Evolutionary conservation across 2,797 vertebrate genomes (phyloP).

Genomic region (Kryptolebias ocellatus): DNA sequence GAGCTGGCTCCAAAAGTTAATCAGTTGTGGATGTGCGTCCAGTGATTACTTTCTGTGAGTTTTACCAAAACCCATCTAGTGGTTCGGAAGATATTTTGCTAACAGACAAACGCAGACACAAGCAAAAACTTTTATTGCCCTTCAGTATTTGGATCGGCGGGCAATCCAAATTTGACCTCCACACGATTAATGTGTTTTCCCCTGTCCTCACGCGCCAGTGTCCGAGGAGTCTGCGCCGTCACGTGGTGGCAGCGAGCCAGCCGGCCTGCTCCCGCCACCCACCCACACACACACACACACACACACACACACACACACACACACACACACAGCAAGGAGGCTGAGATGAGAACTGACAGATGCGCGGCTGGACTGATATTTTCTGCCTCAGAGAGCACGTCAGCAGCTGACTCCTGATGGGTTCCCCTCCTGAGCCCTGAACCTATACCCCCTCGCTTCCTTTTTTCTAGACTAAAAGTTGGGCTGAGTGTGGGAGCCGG

Average conservation of each 20-base stretch:
- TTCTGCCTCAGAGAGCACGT: conserved; percentile 53
- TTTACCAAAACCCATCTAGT: too few species aligned
- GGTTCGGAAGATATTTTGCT: too few species aligned
- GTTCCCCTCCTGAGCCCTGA: conserved; percentile 2
- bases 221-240: conserved; percentile 42
- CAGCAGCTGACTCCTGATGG: conserved; percentile 54
- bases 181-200: background rate
- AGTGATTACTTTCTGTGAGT: too few species aligned
- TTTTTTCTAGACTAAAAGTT: too few species aligned
- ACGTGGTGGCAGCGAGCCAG: conserved; percentile 66
- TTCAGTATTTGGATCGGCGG: too few species aligned
- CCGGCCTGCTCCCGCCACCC: conserved; percentile 19
- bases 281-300: background rate
- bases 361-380: conserved; percentile 36
- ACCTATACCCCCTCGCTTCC: background rate
- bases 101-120: too few species aligned
- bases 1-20: too few species aligned
- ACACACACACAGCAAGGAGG: background rate
- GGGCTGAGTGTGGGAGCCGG: conserved; percentile 16
- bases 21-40: too few species aligned
- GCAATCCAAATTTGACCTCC: background rate
- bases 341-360: conserved; percentile 30
- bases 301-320: background rate
- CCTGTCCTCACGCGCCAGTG: background rate
- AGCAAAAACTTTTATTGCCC: too few species aligned